Conservation (phyloP, 2,888 invertebrate genomes). For the Drosophila meridiana region DNA sequence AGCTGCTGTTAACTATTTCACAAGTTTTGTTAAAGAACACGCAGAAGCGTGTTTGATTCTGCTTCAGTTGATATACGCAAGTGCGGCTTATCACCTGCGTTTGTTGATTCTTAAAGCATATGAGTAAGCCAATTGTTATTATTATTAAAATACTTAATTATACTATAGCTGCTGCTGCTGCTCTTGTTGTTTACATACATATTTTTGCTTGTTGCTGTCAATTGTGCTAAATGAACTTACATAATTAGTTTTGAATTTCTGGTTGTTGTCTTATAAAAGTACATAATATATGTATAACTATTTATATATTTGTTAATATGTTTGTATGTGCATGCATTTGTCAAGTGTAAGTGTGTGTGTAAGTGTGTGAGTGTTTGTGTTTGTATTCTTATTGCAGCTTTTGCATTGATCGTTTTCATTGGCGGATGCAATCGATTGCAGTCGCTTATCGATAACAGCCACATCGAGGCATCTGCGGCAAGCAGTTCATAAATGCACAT, state of each 20-base stretch:
- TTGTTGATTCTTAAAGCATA: constrained; percentile 43
- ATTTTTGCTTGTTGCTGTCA: constrained; percentile 27
- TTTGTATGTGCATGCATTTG: constrained; percentile 7
- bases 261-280: constrained; percentile 39
- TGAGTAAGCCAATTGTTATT: constrained; percentile 49
- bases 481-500: constrained; percentile 31
- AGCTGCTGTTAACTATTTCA: constrained; percentile 69
- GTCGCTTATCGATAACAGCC: constrained; percentile 21
- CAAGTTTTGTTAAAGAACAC: constrained; percentile 43
- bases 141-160: constrained; percentile 33
- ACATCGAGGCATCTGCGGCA: constrained; percentile 11
- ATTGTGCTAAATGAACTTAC: constrained; percentile 69
- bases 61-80: constrained; percentile 17
- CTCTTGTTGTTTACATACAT: constrained; percentile 1
- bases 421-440: constrained; percentile 9
- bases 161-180: constrained; percentile 1
- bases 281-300: constrained; percentile 11
- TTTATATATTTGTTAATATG: background rate
- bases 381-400: constrained; percentile 1
- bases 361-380: background rate
- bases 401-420: constrained; percentile 14
- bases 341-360: background rate
- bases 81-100: constrained; percentile 12
- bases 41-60: constrained; percentile 12
- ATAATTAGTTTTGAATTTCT: constrained; percentile 28